Evolutionary conservation across 37 sponge, comb jelly and placozoan genomes (phyloP), one percentile per base, ranked within the genome.

Genomic region (Axinella damicornis): DNA sequence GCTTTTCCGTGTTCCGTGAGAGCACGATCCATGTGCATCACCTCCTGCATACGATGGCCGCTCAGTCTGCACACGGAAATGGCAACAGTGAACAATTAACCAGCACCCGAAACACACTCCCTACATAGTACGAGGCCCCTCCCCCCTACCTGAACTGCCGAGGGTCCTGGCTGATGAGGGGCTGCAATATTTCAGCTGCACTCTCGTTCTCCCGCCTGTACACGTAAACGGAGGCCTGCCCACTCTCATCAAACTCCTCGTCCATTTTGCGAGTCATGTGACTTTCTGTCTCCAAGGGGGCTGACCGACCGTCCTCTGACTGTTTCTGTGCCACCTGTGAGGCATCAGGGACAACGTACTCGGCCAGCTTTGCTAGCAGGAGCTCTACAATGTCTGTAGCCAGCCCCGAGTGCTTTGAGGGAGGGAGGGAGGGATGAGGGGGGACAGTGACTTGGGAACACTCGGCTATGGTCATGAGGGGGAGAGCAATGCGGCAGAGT

Each of bases 401-500:
- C 57, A 84, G 53, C 32, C 65, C 65, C 38, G 53, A 68, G 37
- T 16, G 14, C 64, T 40, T n/a, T 21, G 72, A 33, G 40, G 57
- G 19, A 39, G 65, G 35, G 28, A 91, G 77, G 53, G 92, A 57
- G 75, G 84, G 88, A 59, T 93, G 91, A 56, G 85, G 67, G 35
- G 97, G 97, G 22, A 97, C 85, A 0, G 67, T 64, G 9, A 97
- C 87, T 31, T 82, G 62, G 33, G 82, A 69, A 56, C 96, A 92
- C 36, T 98, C 96, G 12, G 65, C 85, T 4, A 77, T 66, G 11
- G 92, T 83, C 92, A 98, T 91, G 36, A 98, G 87, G 0, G 98
- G 98, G 18, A 98, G 94, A 22, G 96, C 98, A 53, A 98, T 87
- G n/a, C 98, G 94, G 68, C 97, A 95, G 38, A 98, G 76, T 91